Conservation (phyloP, 2,113 vertebrate species). For the Corythornis madagascariensis region DNA sequence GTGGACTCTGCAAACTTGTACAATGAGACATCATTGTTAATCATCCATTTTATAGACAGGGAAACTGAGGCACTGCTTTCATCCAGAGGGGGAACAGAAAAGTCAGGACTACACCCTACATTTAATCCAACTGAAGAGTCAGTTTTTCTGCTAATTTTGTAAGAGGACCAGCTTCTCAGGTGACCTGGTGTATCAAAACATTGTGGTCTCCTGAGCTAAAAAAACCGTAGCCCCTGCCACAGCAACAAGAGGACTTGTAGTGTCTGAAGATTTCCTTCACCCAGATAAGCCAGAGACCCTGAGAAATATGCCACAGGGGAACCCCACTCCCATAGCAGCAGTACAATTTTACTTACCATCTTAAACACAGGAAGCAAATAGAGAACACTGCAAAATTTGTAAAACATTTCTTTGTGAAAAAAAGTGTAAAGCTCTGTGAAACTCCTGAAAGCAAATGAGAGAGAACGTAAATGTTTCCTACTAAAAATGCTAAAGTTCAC, state of each 20-base stretch:
- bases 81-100: background rate
- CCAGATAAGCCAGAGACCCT: background rate
- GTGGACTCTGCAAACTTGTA: background rate
- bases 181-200: background rate
- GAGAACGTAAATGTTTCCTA: background rate
- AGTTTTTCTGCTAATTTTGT: background rate
- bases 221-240: background rate
- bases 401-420: rapidly evolving
- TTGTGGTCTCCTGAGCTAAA: background rate
- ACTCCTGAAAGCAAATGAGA: background rate
- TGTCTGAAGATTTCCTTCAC: background rate
- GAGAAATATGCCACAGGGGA: rapidly evolving
- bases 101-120: background rate
- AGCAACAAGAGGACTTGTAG: rapidly evolving
- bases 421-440: background rate
- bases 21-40: background rate
- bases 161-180: background rate
- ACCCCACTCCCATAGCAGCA: background rate
- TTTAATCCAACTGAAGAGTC: background rate
- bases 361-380: background rate
- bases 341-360: background rate
- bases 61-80: background rate
- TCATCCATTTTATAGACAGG: background rate
- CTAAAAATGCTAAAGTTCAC: background rate
- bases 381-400: background rate